Conservation (phyloP, 2,888 invertebrate species). For the Panopea generosa region DNA sequence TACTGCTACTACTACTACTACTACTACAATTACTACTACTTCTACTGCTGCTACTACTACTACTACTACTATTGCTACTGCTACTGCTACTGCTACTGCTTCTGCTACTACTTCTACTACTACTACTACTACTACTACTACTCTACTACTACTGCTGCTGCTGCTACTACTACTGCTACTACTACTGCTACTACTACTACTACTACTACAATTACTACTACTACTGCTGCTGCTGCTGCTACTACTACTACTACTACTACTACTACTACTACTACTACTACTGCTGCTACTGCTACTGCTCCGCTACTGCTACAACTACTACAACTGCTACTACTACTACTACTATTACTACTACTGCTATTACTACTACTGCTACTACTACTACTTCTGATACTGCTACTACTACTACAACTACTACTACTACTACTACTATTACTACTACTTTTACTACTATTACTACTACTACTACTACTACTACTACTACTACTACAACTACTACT, state of each 20-base stretch:
- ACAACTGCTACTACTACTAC: slow-evolving; percentile 26
- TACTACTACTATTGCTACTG: slow-evolving; percentile 10
- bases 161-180: neutral
- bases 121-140: too few species aligned
- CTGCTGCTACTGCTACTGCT: too few species aligned
- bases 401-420: slow-evolving; percentile 10
- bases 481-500: slow-evolving; percentile 34
- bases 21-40: too few species aligned
- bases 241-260: slow-evolving; percentile 32
- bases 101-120: too few species aligned
- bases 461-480: slow-evolving; percentile 9
- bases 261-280: slow-evolving; percentile 36
- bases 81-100: too few species aligned
- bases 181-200: too few species aligned
- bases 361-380: too few species aligned
- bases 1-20: too few species aligned
- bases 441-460: slow-evolving; percentile 23
- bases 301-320: slow-evolving; percentile 16
- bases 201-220: too few species aligned
- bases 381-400: too few species aligned
- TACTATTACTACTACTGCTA: slow-evolving; percentile 20
- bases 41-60: slow-evolving; percentile 8
- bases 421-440: slow-evolving; percentile 22
- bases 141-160: too few species aligned
- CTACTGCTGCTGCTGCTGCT: slow-evolving; percentile 31